Percentiles rank a stretch among this genome's conserved stretches.
These are phyloP conservation scores for Ips nitidus DNA, from an alignment of 1,140 invertebrate species.

Conservation along the genomic window DNA sequence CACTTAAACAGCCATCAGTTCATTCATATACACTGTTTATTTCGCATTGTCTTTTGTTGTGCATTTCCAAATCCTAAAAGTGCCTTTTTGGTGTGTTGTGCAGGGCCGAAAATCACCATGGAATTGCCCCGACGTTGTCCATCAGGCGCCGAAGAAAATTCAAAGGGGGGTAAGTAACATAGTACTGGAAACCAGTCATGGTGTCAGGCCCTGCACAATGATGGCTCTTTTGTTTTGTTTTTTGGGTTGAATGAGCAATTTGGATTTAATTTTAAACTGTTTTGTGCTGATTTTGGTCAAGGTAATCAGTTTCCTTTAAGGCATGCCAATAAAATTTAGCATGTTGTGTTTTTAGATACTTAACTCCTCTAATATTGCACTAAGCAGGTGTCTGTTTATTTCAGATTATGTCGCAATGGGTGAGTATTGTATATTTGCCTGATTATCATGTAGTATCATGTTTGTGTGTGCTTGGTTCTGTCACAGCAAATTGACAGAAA, in stretches of 20 bases:
- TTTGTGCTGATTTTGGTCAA: slow-evolving; percentile 3
- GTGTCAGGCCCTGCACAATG: slow-evolving; percentile 40
- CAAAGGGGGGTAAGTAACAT: slow-evolving; percentile 47
- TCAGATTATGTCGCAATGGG: slow-evolving; percentile 34
- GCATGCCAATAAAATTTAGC: background rate
- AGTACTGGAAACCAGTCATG: slow-evolving; percentile 9
- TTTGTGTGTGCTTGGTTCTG: background rate
- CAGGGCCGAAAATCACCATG: slow-evolving; percentile 53
- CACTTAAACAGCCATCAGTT: no score
- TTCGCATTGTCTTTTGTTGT: no score
- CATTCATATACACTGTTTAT: no score
- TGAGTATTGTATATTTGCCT: slow-evolving; percentile 17
- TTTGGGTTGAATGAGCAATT: slow-evolving; percentile 9
- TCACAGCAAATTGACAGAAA: background rate
- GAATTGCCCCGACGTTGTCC: slow-evolving; percentile 48
- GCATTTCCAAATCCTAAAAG: background rate
- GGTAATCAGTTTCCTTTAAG: background rate
- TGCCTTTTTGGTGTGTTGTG: slow-evolving; percentile 44
- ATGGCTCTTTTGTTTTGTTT: slow-evolving; percentile 3
- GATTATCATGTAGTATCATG: slow-evolving; percentile 2
- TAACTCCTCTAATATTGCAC: slow-evolving; percentile 17
- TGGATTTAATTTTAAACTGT: slow-evolving; percentile 7
- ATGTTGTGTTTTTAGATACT: background rate
- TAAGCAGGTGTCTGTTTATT: slow-evolving; percentile 33
- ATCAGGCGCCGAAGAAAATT: slow-evolving; percentile 50